phyloP scores from a whole-genome alignment of 2,797 vertebrate genomes.

The Macropus fuliginosus region DNA sequence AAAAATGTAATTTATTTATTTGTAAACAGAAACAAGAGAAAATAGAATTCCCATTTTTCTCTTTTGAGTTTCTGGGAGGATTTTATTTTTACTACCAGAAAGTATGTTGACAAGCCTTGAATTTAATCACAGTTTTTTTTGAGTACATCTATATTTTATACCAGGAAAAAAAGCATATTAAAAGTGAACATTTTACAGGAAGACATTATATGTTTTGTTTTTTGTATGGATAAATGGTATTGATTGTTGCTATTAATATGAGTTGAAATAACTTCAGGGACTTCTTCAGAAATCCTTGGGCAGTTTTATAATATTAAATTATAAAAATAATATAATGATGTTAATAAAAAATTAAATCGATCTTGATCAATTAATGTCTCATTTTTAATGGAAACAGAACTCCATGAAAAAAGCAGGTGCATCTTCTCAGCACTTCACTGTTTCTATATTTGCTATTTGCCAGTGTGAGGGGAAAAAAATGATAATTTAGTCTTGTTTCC shows the following conservation, averaged over 20 bases:
- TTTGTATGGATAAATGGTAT: conserved; percentile 3
- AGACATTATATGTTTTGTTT: neutral
- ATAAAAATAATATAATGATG: neutral
- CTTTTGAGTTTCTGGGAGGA: neutral
- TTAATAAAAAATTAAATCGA: neutral
- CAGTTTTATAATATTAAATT: neutral
- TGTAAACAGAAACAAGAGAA: neutral
- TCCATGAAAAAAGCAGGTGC: neutral
- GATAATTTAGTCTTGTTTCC: neutral
- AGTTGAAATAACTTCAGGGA: neutral
- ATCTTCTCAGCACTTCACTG: neutral
- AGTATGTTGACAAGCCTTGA: neutral
- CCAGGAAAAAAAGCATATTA: neutral
- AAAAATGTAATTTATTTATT: neutral
- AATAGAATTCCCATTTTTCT: neutral
- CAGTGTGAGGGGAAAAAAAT: neutral
- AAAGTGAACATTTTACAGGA: neutral
- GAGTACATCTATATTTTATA: neutral
- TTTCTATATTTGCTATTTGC: neutral
- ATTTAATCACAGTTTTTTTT: neutral
- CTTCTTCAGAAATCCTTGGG: neutral
- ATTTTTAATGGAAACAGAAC: neutral
- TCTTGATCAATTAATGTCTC: neutral
- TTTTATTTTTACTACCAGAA: neutral
- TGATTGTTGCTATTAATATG: neutral